Base-by-base conservation (phyloP, 2,113 vertebrate species). In the Tricholaema leucomelas region DNA sequence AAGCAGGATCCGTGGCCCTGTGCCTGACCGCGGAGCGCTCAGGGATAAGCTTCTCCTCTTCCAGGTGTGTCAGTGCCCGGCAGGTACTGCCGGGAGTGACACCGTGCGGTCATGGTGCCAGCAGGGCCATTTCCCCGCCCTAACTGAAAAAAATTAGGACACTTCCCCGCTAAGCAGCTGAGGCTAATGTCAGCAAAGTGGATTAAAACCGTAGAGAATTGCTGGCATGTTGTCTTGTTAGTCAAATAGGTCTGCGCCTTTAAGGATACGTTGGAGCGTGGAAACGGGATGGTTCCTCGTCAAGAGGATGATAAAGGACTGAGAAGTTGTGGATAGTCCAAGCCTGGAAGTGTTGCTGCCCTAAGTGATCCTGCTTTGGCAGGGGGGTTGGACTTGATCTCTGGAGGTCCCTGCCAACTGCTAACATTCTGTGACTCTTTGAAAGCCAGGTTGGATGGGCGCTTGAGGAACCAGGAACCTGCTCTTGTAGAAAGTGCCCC, bases 211-310 rank as follows among this genome's bases (percentile, higher is more conserved):
- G 15, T 52, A 6, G 15, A 13, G 63, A 12, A 0, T 6, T 11
- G 55, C 58, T 67, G 61, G 20, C 7, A 2, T 17, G 0, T 20
- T 67, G 61, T 46, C 36, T 0, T 3, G 3, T 44, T 42, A 1
- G 33, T 55, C 58, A 56, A 5, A 52, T 8, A 5, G 7, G 3
- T 15, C 52, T 27, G 64, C 0, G 18, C 54, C 73, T 5, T 9
- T 15, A 10, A 0, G 8, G 60, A 10, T 27, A 7, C 1, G 0
- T 1, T 15, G 20, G 69, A 54, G 64, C 5, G 0, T 12, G 12
- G 69, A 36, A n/a, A 12, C 1, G 36, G 46, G 33, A 6, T 15
- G 24, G 7, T 33, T 82, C 36, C 71, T 82, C 28, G 7, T 46
- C 4, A 0, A 30, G 46, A 21, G 46, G 46, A 21, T 25, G 48